These are phyloP conservation scores for Protobothrops flavoviridis DNA, from an alignment of 2,113 vertebrate genomes.

Conservation along the genomic window DNA sequence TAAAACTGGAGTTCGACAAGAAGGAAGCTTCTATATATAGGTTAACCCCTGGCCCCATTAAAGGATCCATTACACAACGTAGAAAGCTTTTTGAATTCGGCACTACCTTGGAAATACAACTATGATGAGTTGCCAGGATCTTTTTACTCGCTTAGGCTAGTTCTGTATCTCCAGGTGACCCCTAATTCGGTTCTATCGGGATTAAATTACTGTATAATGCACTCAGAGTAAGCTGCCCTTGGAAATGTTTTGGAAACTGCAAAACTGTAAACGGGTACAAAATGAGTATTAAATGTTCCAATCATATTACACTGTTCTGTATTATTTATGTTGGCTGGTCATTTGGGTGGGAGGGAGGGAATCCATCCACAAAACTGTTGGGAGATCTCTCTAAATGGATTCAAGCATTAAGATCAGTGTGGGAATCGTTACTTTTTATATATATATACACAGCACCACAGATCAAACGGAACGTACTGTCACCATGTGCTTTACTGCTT, in stretches of 20 bases:
- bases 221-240: background rate
- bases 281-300: background rate
- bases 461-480: background rate
- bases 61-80: background rate
- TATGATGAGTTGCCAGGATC: background rate
- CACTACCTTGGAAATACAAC: background rate
- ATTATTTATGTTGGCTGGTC: background rate
- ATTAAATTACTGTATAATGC: background rate
- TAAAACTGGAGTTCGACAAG: background rate
- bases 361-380: background rate
- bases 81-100: background rate
- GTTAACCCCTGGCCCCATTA: background rate
- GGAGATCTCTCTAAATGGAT: too few species aligned
- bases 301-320: background rate
- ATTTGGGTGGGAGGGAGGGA: background rate
- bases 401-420: background rate
- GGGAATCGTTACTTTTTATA: background rate
- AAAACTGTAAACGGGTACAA: background rate
- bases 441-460: background rate
- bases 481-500: background rate
- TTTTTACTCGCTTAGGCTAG: background rate
- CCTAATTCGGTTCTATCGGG: background rate
- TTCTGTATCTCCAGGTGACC: background rate
- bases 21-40: background rate
- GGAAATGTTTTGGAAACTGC: background rate